Conservation (phyloP, 2,888 invertebrate species). For the Eupithecia abbreviata region DNA sequence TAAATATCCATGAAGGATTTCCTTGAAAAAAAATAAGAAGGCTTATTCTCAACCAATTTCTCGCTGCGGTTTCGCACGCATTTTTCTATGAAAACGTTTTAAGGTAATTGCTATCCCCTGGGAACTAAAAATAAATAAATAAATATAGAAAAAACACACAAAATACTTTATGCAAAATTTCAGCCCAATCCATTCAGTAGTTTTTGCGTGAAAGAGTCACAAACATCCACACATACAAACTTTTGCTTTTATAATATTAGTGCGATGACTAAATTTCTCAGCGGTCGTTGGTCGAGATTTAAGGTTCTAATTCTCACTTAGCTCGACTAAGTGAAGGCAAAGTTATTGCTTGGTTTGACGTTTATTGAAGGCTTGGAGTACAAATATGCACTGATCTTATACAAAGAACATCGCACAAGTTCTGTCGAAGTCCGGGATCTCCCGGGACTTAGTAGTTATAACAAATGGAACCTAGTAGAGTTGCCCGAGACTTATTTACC, state of each 20-base stretch:
- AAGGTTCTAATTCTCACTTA: not conserved
- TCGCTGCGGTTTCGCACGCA: too few species aligned
- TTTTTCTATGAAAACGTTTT: too few species aligned
- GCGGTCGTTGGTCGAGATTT: not conserved
- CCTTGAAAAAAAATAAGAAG: too few species aligned
- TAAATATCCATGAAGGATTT: too few species aligned
- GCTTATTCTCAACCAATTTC: too few species aligned
- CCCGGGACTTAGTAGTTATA: slow-evolving; percentile 68
- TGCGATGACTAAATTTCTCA: not conserved
- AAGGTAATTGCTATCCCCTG: too few species aligned
- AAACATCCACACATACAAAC: too few species aligned
- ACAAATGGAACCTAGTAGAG: slow-evolving; percentile 72
- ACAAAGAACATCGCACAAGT: slow-evolving; percentile 50
- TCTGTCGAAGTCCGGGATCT: slow-evolving; percentile 58
- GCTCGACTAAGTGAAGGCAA: not conserved
- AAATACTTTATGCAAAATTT: too few species aligned
- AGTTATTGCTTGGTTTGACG: not conserved
- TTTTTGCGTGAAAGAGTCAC: too few species aligned
- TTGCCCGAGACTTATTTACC: slow-evolving; percentile 68
- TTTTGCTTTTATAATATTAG: not conserved
- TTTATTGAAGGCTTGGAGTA: slow-evolving; percentile 33
- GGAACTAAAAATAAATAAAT: too few species aligned
- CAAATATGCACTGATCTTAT: slow-evolving; percentile 45
- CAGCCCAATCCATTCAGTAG: too few species aligned
- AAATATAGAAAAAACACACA: too few species aligned